Evolutionary conservation across 2,113 vertebrate genomes (phyloP), one percentile per base, ranked within the genome.

Genomic region (Periophthalmus modestus): DNA sequence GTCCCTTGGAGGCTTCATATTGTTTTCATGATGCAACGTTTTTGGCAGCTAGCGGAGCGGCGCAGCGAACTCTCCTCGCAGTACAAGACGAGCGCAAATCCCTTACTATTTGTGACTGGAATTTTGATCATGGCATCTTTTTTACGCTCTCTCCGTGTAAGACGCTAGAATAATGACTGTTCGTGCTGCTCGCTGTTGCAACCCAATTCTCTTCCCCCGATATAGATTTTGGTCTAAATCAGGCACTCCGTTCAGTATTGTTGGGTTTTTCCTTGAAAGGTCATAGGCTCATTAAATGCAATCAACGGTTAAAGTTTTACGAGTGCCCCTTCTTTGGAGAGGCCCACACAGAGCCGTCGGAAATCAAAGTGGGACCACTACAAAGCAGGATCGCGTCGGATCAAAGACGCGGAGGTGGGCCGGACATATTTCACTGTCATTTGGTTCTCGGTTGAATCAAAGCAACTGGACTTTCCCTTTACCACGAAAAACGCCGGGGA

Each of bases 11-110:
- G 85, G 84, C 81, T 86, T 76, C 63, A 52, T 43, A 43, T 55
- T 84, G 83, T 91, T 89, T 90, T 85, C 89, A 87, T 89, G 90
- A 90, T 88, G 88, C 84, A 88, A 90, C 85, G 73, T 68, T 80
- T n/a, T 80, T 84, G 87, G 82, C 80, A 89, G 85, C 82, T 78
- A 69, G 77, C 80, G 66, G 78, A 74, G 79, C 71, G 67, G 81
- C 86, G 71, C 66, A 75, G 82, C 69, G 77, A 66, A 39, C 84
- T 87, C 83, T 82, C 77, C 84, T 83, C 77, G 47, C 1, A 88
- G 79, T 78, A 72, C 80, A 84, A 89, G 75, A 80, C 69, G 71
- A 66, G 14, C 81, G 71, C 71, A 77, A 81, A 90, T 73, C 75
- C 71, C 43, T 77, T 58, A 84, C 78, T 81, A 67, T 86, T 84